Evolutionary conservation across 2,888 invertebrate genomes (phyloP).

Genomic region (Hirtodrosophila confusa): DNA sequence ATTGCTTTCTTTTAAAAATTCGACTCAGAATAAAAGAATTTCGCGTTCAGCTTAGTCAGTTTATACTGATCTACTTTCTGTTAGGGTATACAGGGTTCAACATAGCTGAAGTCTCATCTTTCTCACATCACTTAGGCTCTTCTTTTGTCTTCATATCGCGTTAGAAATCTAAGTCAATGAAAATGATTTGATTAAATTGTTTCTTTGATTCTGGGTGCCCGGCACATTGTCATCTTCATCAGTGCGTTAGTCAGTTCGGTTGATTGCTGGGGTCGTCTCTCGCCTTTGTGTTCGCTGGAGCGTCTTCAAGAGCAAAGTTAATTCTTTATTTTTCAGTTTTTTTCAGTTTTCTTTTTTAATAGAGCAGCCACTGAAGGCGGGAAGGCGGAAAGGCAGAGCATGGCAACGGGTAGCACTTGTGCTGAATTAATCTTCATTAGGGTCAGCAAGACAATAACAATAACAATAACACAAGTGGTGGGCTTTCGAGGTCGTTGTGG

Average conservation of each 20-base stretch:
- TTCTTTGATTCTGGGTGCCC: constrained; percentile 19
- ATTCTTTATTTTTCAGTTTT: constrained; percentile 12
- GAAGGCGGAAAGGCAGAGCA: constrained; percentile 3
- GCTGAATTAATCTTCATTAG: constrained; percentile 77
- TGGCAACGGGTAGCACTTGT: constrained; percentile 46
- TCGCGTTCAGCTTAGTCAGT: no score
- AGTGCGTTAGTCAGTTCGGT: constrained; percentile 17
- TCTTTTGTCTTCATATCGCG: constrained; percentile 22
- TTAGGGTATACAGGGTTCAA: constrained; percentile 23
- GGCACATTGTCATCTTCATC: constrained; percentile 40
- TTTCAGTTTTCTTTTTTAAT: constrained; percentile 14
- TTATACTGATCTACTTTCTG: background rate
- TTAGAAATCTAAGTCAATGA: constrained; percentile 49
- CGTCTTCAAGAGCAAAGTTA: constrained; percentile 26
- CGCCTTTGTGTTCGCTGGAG: constrained; percentile 18
- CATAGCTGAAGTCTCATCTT: background rate
- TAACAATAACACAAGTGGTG: constrained; percentile 39
- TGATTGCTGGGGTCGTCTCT: constrained; percentile 2
- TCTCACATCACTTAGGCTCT: background rate
- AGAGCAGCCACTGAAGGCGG: background rate
- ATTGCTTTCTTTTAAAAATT: no score
- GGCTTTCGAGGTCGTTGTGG: constrained; percentile 33
- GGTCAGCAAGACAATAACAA: constrained; percentile 53
- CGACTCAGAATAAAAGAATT: no score
- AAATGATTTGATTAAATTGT: constrained; percentile 58